phyloP scores from a whole-genome alignment of 1,140 invertebrate genomes.

The Bombus picipes region DNA sequence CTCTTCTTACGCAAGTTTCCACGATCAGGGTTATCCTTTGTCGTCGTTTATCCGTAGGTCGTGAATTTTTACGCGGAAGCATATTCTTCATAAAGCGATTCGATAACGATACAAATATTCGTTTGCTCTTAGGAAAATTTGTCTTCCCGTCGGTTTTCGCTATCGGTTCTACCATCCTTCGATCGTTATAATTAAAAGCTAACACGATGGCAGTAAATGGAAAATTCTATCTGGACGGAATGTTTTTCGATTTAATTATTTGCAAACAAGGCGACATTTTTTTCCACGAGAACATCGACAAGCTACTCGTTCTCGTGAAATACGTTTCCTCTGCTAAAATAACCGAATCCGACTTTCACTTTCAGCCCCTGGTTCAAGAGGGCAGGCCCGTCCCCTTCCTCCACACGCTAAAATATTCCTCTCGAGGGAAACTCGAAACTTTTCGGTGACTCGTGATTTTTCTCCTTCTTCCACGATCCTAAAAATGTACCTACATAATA shows the following conservation, averaged over 20 bases:
- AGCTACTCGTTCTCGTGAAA: neutral
- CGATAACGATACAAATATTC: no score
- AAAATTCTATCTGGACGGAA: no score
- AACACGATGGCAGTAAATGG: no score
- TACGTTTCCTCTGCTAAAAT: conserved; percentile 11
- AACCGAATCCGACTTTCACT: conserved; percentile 22
- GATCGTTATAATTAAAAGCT: no score
- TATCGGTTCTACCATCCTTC: no score
- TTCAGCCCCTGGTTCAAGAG: neutral
- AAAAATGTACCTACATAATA: neutral
- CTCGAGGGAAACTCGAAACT: conserved; percentile 35
- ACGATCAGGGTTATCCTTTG: no score
- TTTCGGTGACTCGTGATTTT: conserved; percentile 34
- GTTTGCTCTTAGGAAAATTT: no score
- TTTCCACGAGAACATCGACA: neutral
- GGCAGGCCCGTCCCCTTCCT: neutral
- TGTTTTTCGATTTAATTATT: neutral
- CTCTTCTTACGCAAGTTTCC: neutral
- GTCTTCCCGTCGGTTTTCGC: no score
- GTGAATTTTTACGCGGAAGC: no score
- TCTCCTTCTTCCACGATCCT: neutral
- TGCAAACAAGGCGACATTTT: neutral
- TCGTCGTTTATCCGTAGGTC: no score
- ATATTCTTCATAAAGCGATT: no score
- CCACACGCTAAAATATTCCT: conserved; percentile 33